Base-by-base conservation (phyloP, 2,113 vertebrate genomes). In the Urocitellus parryii region DNA sequence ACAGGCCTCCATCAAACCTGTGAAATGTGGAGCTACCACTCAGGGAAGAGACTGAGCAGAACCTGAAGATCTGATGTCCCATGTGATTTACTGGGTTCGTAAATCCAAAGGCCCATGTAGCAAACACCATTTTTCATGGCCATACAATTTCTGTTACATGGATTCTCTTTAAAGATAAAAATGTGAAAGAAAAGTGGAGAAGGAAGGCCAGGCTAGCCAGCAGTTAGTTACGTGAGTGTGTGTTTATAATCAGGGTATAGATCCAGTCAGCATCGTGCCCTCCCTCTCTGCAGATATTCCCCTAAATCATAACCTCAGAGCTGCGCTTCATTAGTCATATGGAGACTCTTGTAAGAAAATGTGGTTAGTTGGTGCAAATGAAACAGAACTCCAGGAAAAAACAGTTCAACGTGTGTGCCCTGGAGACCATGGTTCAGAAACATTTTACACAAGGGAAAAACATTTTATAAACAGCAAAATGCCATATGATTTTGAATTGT, bases 301-400 rank as follows among this genome's bases (percentile, higher is more conserved):
- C 87, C 92, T 94, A 95, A 95, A 95, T 96, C 90, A 81, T 96
- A 80, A 97, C 93, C 91, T 92, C 96, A 95, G 81, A 87, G 58
- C 65, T 81, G 7, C 3, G 80, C 92, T 97, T 97, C 90, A 81
- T 88, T 95, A 97, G 97, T 97, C 97, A 97, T 93, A 95, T n/a
- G 94, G 95, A 95, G 96, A 97, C 63, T 91, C 88, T 83, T 87
- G 95, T 96, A 97, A 94, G 76, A 97, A 89, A 86, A 95, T 88
- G 91, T 96, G 97, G 93, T 95, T 96, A 68, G 39, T 91, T 76
- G 94, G 89, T 85, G 22, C 85, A 94, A 84, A 93, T 56, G 96
- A 97, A 93, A 95, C 89, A 61, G 58, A 16, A 14, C 74, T 94
- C 92, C 96, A 98, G 96, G 97, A 96, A 97, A 97, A 98, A 97